These are phyloP conservation scores for Dryocosmus kuriphilus DNA, from an alignment of 2,888 invertebrate genomes.

Conservation along the genomic window DNA sequence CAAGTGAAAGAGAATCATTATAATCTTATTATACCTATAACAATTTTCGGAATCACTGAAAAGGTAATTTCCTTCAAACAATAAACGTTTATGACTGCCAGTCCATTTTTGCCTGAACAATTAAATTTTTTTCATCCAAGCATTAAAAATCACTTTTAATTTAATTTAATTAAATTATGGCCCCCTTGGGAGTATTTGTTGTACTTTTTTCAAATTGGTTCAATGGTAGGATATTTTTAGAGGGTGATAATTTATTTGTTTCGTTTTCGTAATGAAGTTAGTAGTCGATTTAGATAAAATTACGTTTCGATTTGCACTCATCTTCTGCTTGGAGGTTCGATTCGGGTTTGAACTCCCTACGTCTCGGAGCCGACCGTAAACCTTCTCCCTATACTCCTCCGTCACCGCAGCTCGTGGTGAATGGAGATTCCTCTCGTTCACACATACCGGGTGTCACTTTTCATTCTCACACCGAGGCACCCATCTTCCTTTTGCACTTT, in stretches of 20 bases:
- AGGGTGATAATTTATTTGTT: conserved; percentile 40
- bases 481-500: conserved; percentile 6
- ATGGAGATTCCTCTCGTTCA: conserved; percentile 47
- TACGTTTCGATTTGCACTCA: conserved; percentile 33
- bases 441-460: conserved; percentile 50
- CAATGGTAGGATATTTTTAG: conserved; percentile 32
- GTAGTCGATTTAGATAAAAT: conserved; percentile 40
- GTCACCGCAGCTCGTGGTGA: conserved; percentile 34
- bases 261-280: conserved; percentile 37
- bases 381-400: conserved; percentile 33
- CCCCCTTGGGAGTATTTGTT: not conserved
- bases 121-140: not conserved
- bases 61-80: not conserved
- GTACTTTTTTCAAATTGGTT: not conserved
- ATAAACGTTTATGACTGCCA: not conserved
- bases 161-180: not conserved
- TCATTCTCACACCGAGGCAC: conserved; percentile 42
- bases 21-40: not conserved
- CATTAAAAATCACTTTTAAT: not conserved
- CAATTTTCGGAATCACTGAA: not conserved
- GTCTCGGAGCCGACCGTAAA: conserved; percentile 42
- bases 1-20: not conserved
- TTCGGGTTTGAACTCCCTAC: conserved; percentile 34
- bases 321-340: conserved; percentile 36
- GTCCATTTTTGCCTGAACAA: not conserved